A percentile compares a stretch with the other conserved stretches of the same genome.
phyloP scores from a whole-genome alignment of 2,888 invertebrate species.

The Macrosiphum euphorbiae region DNA sequence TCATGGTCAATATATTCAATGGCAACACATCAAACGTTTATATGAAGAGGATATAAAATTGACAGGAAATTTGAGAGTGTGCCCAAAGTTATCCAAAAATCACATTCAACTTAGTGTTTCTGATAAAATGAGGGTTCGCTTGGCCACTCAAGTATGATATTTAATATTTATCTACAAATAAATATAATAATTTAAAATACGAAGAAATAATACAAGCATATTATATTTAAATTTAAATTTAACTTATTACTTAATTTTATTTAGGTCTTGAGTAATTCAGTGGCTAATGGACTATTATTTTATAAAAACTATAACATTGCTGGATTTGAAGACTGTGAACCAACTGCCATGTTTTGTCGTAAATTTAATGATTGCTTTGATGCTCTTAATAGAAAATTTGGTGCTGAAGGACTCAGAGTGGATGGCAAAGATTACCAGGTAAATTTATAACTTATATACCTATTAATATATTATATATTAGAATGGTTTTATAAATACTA shows the following conservation, averaged over 20 bases:
- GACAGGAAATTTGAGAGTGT: neutral
- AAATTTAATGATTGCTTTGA: conserved; percentile 26
- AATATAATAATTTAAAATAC: neutral
- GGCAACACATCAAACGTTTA: neutral
- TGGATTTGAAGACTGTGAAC: neutral
- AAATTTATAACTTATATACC: neutral
- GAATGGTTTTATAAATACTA: neutral
- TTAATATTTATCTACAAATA: neutral
- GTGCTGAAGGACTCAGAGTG: neutral
- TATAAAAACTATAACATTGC: neutral
- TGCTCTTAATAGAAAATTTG: neutral
- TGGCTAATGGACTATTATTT: neutral
- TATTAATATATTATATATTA: neutral
- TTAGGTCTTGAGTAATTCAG: conserved; percentile 8
- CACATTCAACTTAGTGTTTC: no score
- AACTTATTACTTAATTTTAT: neutral
- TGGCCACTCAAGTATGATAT: neutral
- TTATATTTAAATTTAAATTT: neutral
- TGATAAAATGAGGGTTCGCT: no score
- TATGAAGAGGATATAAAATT: neutral
- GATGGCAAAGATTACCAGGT: neutral
- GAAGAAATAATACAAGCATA: neutral
- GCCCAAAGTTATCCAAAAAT: neutral
- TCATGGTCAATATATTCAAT: neutral
- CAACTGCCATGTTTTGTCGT: neutral